These are phyloP conservation scores for Falco cherrug DNA, from an alignment of 2,797 vertebrate species.

Conservation along the genomic window DNA sequence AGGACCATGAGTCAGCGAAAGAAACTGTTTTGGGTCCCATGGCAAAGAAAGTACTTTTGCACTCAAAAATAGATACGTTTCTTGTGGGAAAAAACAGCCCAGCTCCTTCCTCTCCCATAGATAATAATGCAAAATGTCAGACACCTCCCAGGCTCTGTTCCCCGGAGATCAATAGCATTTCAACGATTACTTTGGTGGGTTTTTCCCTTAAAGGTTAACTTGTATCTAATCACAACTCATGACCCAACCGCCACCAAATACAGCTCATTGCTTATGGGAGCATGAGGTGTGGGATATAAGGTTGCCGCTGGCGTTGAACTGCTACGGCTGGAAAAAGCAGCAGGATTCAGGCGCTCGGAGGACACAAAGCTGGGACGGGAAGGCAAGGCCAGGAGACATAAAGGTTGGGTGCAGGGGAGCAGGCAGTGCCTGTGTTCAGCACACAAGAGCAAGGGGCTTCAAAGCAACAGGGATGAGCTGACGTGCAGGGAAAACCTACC, in stretches of 20 bases:
- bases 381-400: not conserved
- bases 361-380: not conserved
- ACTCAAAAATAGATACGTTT: constrained; percentile 68
- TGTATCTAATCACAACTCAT: not conserved
- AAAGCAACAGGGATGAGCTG: not conserved
- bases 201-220: constrained; percentile 9
- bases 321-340: not conserved
- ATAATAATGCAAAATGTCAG: constrained; percentile 52
- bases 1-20: constrained; percentile 54
- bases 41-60: constrained; percentile 35
- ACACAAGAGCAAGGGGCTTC: not conserved
- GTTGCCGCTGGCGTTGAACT: not conserved
- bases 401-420: not conserved
- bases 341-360: not conserved
- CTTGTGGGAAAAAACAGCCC: constrained; percentile 61
- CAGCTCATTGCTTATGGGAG: not conserved
- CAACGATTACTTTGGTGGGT: not conserved
- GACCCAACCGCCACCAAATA: not conserved
- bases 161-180: constrained; percentile 35
- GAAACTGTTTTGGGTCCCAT: constrained; percentile 59
- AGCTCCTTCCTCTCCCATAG: constrained; percentile 55
- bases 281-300: not conserved
- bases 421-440: not conserved
- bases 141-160: constrained; percentile 3
- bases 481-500: not conserved